Evolutionary conservation across 2,888 invertebrate genomes (phyloP).

Genomic region (Dryobotodes eremita): DNA sequence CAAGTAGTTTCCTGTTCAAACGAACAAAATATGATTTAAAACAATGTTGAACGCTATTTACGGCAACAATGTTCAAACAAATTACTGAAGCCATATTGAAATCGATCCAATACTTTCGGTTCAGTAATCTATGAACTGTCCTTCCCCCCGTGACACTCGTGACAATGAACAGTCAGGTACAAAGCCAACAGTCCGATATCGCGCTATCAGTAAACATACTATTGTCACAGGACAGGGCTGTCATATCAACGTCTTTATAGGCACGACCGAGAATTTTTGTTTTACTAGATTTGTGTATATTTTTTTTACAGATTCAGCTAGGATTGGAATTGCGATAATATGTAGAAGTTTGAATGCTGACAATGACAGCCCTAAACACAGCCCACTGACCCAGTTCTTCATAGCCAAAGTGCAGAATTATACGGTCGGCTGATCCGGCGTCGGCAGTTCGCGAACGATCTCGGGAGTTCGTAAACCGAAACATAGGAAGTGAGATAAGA

Average conservation of each 20-base stretch:
- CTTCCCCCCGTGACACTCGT: constrained; percentile 18
- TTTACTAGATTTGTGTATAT: not conserved
- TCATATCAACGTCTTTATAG: constrained; percentile 9
- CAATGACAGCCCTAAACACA: constrained; percentile 59
- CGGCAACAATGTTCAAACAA: constrained; percentile 31
- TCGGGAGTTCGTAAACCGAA: constrained; percentile 70
- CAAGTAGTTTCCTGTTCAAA: constrained; percentile 23
- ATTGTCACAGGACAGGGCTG: constrained; percentile 31
- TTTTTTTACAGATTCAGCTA: not conserved
- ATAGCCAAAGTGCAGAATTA: constrained; percentile 69
- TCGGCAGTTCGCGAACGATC: constrained; percentile 70
- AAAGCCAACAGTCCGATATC: constrained; percentile 38
- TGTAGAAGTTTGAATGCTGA: constrained; percentile 33
- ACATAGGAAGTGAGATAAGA: constrained; percentile 69
- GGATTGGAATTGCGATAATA: not conserved
- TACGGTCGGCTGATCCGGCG: constrained; percentile 69
- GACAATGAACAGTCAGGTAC: constrained; percentile 42
- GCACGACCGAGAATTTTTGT: not conserved
- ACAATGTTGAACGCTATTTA: constrained; percentile 29
- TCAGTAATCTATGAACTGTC: constrained; percentile 21
- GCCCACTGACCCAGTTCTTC: constrained; percentile 72
- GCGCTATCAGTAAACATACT: constrained; percentile 43
- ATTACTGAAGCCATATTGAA: constrained; percentile 24
- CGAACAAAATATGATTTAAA: not conserved
- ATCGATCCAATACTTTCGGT: constrained; percentile 41